Percentiles rank a stretch among this genome's conserved stretches.
These are phyloP conservation scores for Rhombomys opimus DNA, from an alignment of 2,113 vertebrate genomes.

Conservation along the genomic window DNA sequence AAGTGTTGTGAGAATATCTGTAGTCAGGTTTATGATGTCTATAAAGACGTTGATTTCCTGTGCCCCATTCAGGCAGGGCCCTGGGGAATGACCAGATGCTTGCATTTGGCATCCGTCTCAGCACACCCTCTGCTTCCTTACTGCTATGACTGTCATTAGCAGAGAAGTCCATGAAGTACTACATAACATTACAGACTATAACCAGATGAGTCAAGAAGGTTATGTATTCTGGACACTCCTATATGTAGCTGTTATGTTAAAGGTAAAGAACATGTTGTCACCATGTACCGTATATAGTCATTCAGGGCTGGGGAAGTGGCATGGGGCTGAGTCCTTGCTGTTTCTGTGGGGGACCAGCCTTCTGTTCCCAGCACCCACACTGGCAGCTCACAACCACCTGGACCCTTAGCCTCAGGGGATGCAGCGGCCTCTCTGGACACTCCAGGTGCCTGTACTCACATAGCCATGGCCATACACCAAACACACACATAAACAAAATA, in stretches of 20 bases:
- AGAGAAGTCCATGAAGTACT: background rate
- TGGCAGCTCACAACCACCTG: background rate
- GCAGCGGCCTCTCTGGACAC: background rate
- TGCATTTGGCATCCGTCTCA: background rate
- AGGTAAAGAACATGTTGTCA: background rate
- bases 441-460: background rate
- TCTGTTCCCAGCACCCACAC: background rate
- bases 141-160: background rate
- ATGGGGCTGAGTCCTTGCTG: background rate
- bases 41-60: background rate
- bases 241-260: background rate
- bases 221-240: background rate
- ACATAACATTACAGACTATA: background rate
- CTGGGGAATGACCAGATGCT: background rate
- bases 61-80: background rate
- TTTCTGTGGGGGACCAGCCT: background rate
- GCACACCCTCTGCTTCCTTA: background rate
- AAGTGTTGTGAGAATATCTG: background rate
- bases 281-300: background rate
- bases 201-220: background rate
- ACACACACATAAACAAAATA: background rate
- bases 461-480: background rate
- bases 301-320: background rate
- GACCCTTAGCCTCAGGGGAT: background rate
- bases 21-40: background rate